Evolutionary conservation across 2,113 vertebrate genomes (phyloP).

Genomic region (Misgurnus mizolepis): DNA sequence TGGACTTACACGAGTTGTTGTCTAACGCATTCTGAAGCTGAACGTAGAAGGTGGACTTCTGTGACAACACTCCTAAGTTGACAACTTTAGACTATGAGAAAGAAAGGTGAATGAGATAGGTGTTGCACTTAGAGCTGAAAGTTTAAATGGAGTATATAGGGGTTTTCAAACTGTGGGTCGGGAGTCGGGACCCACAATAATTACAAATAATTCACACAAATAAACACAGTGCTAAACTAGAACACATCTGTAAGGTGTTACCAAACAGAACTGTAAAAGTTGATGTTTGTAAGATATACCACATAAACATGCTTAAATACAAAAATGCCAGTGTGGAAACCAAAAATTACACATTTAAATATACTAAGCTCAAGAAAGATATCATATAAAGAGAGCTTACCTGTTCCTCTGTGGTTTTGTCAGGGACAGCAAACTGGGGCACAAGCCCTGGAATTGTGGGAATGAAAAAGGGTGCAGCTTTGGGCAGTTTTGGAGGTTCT

Average conservation of each 20-base stretch:
- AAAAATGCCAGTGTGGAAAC: no score
- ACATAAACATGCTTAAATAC: no score
- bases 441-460: slow-evolving; percentile 90
- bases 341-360: not conserved
- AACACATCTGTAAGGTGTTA: no score
- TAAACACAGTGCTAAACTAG: no score
- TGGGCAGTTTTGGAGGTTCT: slow-evolving; percentile 83
- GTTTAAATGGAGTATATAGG: no score
- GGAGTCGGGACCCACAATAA: no score
- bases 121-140: no score
- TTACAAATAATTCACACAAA: no score
- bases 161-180: no score
- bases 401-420: slow-evolving; percentile 65
- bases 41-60: slow-evolving; percentile 83
- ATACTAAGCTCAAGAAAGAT: not conserved
- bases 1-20: slow-evolving; percentile 80
- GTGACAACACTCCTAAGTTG: slow-evolving; percentile 78
- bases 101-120: not conserved
- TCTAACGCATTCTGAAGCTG: slow-evolving; percentile 80
- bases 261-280: no score
- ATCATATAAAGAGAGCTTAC: slow-evolving; percentile 61
- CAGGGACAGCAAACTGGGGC: slow-evolving; percentile 76
- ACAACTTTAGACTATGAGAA: slow-evolving; percentile 87
- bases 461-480: slow-evolving; percentile 91
- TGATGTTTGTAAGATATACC: no score